Conservation (phyloP, 2,797 vertebrate species). For the Orientallactaga sibirica region DNA sequence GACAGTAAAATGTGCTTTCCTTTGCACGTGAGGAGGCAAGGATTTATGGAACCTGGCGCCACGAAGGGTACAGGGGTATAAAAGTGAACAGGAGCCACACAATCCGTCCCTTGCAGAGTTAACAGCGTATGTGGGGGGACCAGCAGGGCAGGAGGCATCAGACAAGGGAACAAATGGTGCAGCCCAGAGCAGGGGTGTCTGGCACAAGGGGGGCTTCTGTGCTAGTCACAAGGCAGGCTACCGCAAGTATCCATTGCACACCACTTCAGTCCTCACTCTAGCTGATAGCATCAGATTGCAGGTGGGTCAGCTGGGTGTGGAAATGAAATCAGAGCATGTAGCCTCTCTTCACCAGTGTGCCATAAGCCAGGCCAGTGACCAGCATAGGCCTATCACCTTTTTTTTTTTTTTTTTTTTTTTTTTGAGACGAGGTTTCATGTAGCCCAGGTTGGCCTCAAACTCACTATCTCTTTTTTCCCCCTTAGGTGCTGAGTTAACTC, state of each 20-base stretch:
- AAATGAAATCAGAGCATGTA: background rate
- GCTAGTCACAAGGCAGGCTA: background rate
- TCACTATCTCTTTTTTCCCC: no score
- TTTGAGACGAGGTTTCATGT: no score
- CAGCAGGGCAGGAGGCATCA: background rate
- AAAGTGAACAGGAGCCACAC: background rate
- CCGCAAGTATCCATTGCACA: background rate
- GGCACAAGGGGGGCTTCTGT: background rate
- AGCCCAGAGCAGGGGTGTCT: background rate
- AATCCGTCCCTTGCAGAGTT: background rate
- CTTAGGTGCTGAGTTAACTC: no score
- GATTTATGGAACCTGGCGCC: slow-evolving; percentile 25
- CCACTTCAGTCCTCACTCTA: background rate
- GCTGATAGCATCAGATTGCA: background rate
- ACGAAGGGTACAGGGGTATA: background rate
- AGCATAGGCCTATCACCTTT: background rate
- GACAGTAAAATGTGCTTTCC: background rate
- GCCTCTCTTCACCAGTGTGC: background rate
- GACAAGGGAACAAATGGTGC: background rate
- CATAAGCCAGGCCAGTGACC: background rate
- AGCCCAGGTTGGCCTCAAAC: no score
- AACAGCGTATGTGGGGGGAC: background rate
- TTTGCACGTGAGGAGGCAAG: background rate
- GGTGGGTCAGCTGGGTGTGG: background rate
- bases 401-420: no score